These are phyloP conservation scores for Agrypnus murinus DNA, from an alignment of 2,888 invertebrate genomes.

Conservation along the genomic window DNA sequence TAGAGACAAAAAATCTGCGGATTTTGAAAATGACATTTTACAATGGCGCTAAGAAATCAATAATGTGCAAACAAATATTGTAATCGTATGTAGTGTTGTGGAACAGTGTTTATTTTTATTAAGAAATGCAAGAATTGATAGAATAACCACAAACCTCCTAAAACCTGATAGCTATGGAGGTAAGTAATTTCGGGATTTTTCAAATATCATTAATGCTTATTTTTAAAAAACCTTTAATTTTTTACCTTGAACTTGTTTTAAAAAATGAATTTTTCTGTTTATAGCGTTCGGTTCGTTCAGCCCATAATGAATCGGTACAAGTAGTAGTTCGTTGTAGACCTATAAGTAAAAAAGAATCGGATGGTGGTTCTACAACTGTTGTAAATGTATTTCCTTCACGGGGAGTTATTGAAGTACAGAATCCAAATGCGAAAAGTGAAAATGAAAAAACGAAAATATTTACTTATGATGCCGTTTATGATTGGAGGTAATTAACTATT, in stretches of 20 bases:
- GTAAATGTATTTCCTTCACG: conserved; percentile 90
- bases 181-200: conserved; percentile 21
- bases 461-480: conserved; percentile 98
- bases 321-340: conserved; percentile 98
- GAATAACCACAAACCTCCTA: conserved; percentile 4
- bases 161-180: conserved; percentile 38
- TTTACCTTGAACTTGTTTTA: conserved; percentile 1
- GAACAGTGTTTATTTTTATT: conserved; percentile 1
- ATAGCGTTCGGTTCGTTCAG: conserved; percentile 69
- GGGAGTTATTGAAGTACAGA: conserved; percentile 93
- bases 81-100: conserved; percentile 57
- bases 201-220: background rate
- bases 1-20: conserved; percentile 38
- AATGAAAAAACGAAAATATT: conserved; percentile 91
- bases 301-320: conserved; percentile 89
- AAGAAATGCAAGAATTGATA: conserved; percentile 21
- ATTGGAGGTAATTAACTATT: conserved; percentile 77
- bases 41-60: conserved; percentile 57
- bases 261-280: conserved; percentile 6
- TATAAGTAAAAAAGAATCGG: conserved; percentile 89
- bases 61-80: conserved; percentile 49
- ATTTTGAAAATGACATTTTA: conserved; percentile 54
- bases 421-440: conserved; percentile 81
- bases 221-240: background rate
- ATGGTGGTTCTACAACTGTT: conserved; percentile 83